These are phyloP conservation scores for Acrossocheilus fasciatus DNA, from an alignment of 2,797 vertebrate genomes.

Conservation along the genomic window DNA sequence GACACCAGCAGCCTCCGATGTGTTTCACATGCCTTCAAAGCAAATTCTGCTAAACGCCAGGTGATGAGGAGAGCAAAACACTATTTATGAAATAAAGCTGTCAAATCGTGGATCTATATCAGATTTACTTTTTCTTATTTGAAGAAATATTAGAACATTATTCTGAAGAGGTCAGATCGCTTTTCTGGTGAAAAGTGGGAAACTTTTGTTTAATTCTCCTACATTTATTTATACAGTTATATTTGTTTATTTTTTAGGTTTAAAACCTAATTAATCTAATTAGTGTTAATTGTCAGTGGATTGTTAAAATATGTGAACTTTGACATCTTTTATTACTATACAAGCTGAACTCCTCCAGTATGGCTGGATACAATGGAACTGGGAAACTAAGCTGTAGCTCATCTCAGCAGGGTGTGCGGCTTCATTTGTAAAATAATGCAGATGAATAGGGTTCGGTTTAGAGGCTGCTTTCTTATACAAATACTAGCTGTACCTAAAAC, in stretches of 20 bases:
- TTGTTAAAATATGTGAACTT: slow-evolving; percentile 10
- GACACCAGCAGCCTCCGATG: slow-evolving; percentile 78
- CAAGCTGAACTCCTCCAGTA: not conserved
- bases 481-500: slow-evolving; percentile 1
- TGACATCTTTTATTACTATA: not conserved
- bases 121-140: not conserved
- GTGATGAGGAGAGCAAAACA: slow-evolving; percentile 71
- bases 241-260: not conserved
- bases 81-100: slow-evolving; percentile 21
- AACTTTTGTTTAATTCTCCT: not conserved
- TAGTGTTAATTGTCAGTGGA: not conserved
- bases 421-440: slow-evolving; percentile 30
- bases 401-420: not conserved
- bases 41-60: slow-evolving; percentile 76
- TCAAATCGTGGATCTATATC: not conserved
- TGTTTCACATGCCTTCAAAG: slow-evolving; percentile 81
- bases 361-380: not conserved
- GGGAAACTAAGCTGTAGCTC: not conserved
- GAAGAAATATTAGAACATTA: not conserved
- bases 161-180: not conserved
- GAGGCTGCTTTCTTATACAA: slow-evolving; percentile 3
- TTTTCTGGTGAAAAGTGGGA: not conserved
- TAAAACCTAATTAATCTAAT: slow-evolving; percentile 14
- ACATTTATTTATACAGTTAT: not conserved
- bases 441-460: not conserved